Base-by-base conservation (phyloP, 2,113 vertebrate species). In the Odontophorus gujanensis region DNA sequence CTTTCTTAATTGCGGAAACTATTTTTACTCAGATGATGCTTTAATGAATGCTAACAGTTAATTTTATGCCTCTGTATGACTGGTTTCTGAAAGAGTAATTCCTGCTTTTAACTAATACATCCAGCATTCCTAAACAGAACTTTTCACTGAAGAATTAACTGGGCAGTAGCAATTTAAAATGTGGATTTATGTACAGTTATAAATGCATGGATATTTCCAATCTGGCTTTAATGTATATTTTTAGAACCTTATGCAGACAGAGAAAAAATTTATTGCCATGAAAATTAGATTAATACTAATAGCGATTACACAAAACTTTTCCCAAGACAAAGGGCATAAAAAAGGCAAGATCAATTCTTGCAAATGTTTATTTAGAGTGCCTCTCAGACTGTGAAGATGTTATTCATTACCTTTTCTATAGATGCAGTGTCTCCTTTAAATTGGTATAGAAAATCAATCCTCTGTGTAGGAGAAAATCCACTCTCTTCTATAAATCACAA, bases 391-490 rank as follows among this genome's bases (percentile, higher is more conserved):
- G 92, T 95, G 87, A 78, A 96, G 93, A 97, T 79, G 77, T 97
- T 95, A 90, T 93, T 81, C 94, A 92, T 95, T 92, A 91, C 69
- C 40, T 94, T 58, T 34, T 81, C 65, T 81, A 32, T 67, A 80
- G 71, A 93, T 89, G 32, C 36, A 81, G 62, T 66, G 79, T 74
- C 85, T 96, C 63, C 80, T 81, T 85, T 92, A 96, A 94, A 96
- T 92, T 95, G 80, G 16, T 95, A 95, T 95, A 88, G 93, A 96
- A 97, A 97, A 96, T 97, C 95, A 1, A 95, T 97, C 63, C 40
- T 91, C 83, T 30, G 68, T 93, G 85, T 67, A 91, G 61, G 26
- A 90, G 80, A 92, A 96, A 94, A 92, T 63, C 51, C 77, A 68
- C 53, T 69, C 36, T 93, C 40, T 43, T 36, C 68, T 81, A 92